Base-by-base conservation (phyloP, 2,113 vertebrate genomes). In the Marmota flaviventris region DNA sequence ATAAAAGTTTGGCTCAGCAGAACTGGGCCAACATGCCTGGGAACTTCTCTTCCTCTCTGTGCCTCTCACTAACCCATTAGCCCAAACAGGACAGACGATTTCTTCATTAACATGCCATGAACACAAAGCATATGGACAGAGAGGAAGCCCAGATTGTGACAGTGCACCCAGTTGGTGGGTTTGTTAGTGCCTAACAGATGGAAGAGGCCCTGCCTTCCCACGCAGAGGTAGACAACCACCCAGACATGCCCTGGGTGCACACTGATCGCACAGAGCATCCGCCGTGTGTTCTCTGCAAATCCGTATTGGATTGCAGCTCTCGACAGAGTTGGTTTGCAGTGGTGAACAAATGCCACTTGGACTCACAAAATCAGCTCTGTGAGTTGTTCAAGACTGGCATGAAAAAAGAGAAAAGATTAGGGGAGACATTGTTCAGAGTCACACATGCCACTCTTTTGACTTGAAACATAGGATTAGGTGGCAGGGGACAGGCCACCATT, bases 121-220 rank as follows among this genome's bases (percentile, higher is more conserved):
- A 42, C 42, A 86, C 67, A 86, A 10, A 72, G 48, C 51, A 63
- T 65, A 79, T 67, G 76, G 75, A 39, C 32, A 63, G 37, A 87
- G 61, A 65, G 48, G 76, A 82, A 48, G 48, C 34, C 67, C 9
- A 13, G 73, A 70, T 67, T 37, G 13, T 67, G 39, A 53, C 34
- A 45, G 22, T 27, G 56, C 24, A 29, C 51, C 25, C 53, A 63
- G 81, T 51, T 32, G 37, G 16, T 72, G 58, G 48, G 77, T 81
- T 81, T 37, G 53, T 85, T 58, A 83, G n/a, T 17, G 83, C 63
- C 70, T 56, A 73, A 73, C 89, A 95, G 94, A 93, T 78, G 89
- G 89, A 34, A 77, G 78, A 51, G 67, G 89, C 42, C 72, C 42
- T 37, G 12, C 27, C 81, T 72, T 93, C 95, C 75, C 75, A 90